Percentiles rank a stretch among this genome's conserved stretches.
Conservation (phyloP, 2,888 invertebrate genomes). For the Rhagium mordax region DNA sequence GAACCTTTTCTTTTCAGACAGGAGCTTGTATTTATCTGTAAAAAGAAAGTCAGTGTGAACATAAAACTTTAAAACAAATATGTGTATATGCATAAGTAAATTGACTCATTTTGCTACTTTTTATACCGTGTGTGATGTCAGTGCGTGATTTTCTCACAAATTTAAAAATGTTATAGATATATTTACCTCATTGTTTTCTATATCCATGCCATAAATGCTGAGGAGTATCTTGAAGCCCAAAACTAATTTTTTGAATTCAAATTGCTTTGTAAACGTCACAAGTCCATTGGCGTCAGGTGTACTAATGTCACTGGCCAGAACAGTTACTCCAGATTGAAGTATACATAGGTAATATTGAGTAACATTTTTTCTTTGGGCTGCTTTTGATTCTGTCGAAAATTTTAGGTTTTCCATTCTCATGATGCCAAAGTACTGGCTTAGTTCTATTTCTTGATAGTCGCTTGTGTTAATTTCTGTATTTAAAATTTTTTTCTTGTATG, state of each 20-base stretch:
- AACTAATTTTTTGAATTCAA: constrained; percentile 24
- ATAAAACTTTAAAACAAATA: neutral
- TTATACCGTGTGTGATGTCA: no score
- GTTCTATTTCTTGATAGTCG: constrained; percentile 30
- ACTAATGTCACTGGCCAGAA: constrained; percentile 23
- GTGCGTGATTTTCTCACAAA: neutral
- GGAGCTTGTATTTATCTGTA: neutral
- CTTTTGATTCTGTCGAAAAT: neutral
- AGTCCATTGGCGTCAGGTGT: constrained; percentile 6
- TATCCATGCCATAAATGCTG: constrained; percentile 23
- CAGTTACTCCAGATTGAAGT: constrained; percentile 17
- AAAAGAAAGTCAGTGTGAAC: neutral
- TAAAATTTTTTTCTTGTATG: constrained; percentile 19
- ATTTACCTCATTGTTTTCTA: constrained; percentile 33
- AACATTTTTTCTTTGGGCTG: neutral
- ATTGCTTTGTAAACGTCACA: constrained; percentile 27
- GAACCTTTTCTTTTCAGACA: neutral
- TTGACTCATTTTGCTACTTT: neutral
- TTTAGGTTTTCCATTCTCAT: constrained; percentile 27
- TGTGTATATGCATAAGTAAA: no score
- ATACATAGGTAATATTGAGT: constrained; percentile 29
- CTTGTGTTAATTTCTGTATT: constrained; percentile 16
- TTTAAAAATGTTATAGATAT: neutral
- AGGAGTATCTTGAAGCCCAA: constrained; percentile 32
- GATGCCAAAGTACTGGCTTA: constrained; percentile 1